Base-by-base conservation (phyloP, 1,140 invertebrate species). In the Temnothorax nylanderi region DNA sequence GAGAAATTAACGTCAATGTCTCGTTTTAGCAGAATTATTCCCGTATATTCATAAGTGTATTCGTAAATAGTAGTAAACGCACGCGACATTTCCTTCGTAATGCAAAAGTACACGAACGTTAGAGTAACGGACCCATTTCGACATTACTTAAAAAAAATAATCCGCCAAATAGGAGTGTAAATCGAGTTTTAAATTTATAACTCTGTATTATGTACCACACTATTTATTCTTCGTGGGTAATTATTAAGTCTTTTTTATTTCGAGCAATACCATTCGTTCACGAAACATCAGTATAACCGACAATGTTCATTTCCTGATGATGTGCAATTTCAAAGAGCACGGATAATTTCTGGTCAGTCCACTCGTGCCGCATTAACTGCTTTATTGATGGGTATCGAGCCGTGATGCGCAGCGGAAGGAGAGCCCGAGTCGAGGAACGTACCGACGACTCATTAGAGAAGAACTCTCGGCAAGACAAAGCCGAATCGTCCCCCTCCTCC, bases 381-480 rank as follows among this genome's bases (percentile, higher is more conserved):
- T 88, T 91, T 90, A 91, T 91, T 72, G 89, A 90, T 76, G 87
- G 87, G 82, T 76, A 91, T 91, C 89, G 89, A 86, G 26, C 76
- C 81, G 81, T 89, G 86, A 84, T 88, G 54, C 44, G 4, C 58
- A 49, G 7, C 54, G 26, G 72, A 76, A 65, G 26, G 26, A 65
- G 71, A 65, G 49, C 32, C 32, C 34, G 67, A 65, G 67, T 64
- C 62, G 51, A 86, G 76, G 89, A 87, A 90, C 85, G 69, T 60
- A 87, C 62, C 74, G 87, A 64, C 77, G 89, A 88, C 88, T 91
- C 91, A 89, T 92, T 92, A 91, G 69, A 75, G 69, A 78, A n/a
- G 60, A 62, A 87, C 89, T 80, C 87, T 75, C 90, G 90, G 90
- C 86, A 90, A 89, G 78, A 91, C 91, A 92, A 92, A 92, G 91